Evolutionary conservation across 2,797 vertebrate genomes (phyloP).

Genomic region (Acanthiza pusilla): DNA sequence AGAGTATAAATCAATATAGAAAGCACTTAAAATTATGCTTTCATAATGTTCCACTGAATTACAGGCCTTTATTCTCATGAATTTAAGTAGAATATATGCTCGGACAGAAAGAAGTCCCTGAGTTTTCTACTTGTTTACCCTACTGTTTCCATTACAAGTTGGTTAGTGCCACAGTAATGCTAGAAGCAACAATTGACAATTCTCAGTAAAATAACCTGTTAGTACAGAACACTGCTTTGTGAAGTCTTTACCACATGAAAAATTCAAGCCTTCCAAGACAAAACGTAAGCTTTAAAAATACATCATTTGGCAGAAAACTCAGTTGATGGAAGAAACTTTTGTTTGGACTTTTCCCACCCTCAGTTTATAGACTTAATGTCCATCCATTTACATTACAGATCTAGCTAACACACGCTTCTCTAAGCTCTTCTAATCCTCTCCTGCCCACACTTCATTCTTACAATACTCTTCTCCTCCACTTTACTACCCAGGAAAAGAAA

Average conservation of each 20-base stretch:
- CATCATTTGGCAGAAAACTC: background rate
- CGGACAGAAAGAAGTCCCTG: background rate
- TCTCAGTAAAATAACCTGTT: background rate
- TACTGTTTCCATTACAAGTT: background rate
- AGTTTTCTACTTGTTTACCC: background rate
- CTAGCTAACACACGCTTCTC: background rate
- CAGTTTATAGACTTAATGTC: background rate
- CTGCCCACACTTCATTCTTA: background rate
- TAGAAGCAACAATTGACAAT: background rate
- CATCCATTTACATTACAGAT: background rate
- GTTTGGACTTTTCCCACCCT: background rate
- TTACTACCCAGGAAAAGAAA: background rate
- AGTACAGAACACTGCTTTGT: background rate
- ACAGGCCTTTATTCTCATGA: background rate
- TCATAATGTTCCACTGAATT: background rate
- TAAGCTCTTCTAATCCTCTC: background rate
- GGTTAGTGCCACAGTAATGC: background rate
- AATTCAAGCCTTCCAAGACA: background rate
- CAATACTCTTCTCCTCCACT: background rate
- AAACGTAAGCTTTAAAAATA: background rate
- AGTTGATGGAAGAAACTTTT: background rate
- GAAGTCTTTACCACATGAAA: background rate
- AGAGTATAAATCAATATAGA: background rate
- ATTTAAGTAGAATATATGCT: background rate
- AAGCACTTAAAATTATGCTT: background rate